Percentiles rank a stretch among this genome's conserved stretches.
Conservation (phyloP, 2,113 vertebrate genomes). For the Strigops habroptila region DNA sequence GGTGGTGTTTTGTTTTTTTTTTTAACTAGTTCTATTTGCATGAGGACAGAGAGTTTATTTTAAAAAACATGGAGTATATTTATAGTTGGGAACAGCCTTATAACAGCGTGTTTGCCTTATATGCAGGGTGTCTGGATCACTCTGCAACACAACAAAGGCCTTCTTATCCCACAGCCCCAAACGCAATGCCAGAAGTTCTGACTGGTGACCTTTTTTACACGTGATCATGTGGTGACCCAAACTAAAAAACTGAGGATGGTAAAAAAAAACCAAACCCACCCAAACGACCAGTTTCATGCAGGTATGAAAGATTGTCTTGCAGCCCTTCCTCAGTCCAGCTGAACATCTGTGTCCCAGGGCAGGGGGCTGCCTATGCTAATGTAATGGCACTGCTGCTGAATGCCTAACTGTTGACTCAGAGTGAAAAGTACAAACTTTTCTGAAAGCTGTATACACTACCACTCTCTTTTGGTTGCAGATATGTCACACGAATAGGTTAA, state of each 20-base stretch:
- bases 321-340: background rate
- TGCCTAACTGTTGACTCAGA: background rate
- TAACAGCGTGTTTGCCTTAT: background rate
- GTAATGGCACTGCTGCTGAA: background rate
- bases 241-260: background rate
- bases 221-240: background rate
- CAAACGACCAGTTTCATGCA: background rate
- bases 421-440: background rate
- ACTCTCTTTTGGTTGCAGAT: background rate
- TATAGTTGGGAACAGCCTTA: background rate
- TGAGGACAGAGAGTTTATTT: background rate
- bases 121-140: background rate
- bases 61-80: background rate
- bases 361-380: background rate
- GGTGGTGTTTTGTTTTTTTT: background rate
- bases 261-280: fast-evolving
- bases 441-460: background rate
- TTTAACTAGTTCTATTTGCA: background rate
- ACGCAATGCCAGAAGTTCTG: background rate
- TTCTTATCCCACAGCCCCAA: background rate
- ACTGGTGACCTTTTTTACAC: background rate
- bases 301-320: background rate
- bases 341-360: background rate
- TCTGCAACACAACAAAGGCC: background rate
- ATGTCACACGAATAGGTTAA: background rate